Base-by-base conservation (phyloP, 2,797 vertebrate species). In the Sciurus vulgaris region DNA sequence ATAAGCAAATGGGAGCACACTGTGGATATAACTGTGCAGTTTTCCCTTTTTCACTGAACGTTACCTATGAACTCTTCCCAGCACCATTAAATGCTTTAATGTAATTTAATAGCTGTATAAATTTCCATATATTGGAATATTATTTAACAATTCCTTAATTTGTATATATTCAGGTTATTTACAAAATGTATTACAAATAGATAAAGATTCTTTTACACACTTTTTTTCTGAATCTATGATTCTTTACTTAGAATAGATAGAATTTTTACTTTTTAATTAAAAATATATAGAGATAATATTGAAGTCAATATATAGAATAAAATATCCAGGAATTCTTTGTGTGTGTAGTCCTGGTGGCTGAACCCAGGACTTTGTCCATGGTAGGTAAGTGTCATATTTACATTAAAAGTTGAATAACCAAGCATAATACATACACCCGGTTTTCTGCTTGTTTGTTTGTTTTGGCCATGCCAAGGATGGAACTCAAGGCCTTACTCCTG, bases 251-350 rank as follows among this genome's bases (percentile, higher is more conserved):
- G 44, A 56, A 51, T 33, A 70, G 8, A 84, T 28, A 70, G 1
- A 94, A 33, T 95, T 90, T 92, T 95, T 38, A 82, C 41, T 95
- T 93, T 93, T 95, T 38, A 82, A 18, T 94, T 78, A 56, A 90
- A 94, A 79, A 89, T 33, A 81, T 20, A 51, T n/a, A 59, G 22
- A 59, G 35, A 72, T 0, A 54, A 61, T 87, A 82, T 93, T 89
- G 38, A 93, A 94, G 51, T 94, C 90, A 83, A 72, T 87, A 83
- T 72, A 79, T 86, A 84, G 47, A 78, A 78, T 81, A 17, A 97
- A 90, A 73, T 4, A 3, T 74, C 49, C 76, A 74, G 28, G 30
- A 88, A 76, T 35, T 84, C 1, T 33, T 15, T 67, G 33, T n/a
- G 7, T 14, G 33, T n/a, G 15, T 8, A 1, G 30, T 8, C 6